phyloP scores from a whole-genome alignment of 2,797 vertebrate genomes.

The Okamejei kenojei region DNA sequence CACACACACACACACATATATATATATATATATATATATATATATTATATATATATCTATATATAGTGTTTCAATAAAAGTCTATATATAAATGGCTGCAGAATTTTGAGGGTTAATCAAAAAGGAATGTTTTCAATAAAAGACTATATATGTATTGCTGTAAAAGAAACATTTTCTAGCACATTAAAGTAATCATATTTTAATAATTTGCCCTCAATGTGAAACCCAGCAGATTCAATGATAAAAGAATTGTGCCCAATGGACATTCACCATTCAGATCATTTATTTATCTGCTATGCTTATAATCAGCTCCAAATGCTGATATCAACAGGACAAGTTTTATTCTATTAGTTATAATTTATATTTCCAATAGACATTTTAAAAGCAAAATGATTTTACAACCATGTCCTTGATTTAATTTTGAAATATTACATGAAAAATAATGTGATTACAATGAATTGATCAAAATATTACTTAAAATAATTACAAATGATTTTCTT shows the following conservation, averaged over 20 bases:
- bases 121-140: neutral
- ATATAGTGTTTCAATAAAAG: too few species aligned
- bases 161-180: neutral
- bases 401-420: slow-evolving; percentile 83
- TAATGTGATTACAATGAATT: slow-evolving; percentile 88
- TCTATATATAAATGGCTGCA: too few species aligned
- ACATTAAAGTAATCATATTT: neutral
- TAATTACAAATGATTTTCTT: slow-evolving; percentile 90
- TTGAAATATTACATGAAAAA: slow-evolving; percentile 71
- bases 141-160: neutral
- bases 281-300: slow-evolving; percentile 22
- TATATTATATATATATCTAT: too few species aligned
- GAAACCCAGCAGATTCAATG: neutral
- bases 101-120: too few species aligned
- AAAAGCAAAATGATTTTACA: slow-evolving; percentile 71
- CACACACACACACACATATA: too few species aligned
- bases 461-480: slow-evolving; percentile 86
- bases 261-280: neutral
- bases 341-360: slow-evolving; percentile 68
- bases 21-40: neutral
- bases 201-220: neutral
- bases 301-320: slow-evolving; percentile 43
- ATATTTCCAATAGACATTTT: slow-evolving; percentile 74
- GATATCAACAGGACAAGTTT: slow-evolving; percentile 60
- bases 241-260: neutral